A percentile compares a stretch with the other conserved stretches of the same genome.
These are phyloP conservation scores for Pseudopodoces humilis DNA, from an alignment of 2,113 vertebrate species.

Conservation along the genomic window DNA sequence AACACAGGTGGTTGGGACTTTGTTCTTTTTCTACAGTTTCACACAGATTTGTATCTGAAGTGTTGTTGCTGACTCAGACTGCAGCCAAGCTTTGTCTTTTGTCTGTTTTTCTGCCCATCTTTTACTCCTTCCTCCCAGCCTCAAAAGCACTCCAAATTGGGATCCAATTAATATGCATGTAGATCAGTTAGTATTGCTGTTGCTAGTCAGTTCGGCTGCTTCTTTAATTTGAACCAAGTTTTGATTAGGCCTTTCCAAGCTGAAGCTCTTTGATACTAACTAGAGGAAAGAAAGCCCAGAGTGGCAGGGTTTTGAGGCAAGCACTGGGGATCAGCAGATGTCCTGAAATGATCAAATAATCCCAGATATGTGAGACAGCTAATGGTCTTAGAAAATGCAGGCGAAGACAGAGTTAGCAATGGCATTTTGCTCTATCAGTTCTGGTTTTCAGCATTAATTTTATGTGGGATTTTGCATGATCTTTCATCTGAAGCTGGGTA, in stretches of 20 bases:
- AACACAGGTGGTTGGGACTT: neutral
- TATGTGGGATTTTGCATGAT: neutral
- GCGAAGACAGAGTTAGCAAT: neutral
- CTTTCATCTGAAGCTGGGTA: neutral
- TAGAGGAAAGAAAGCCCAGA: neutral
- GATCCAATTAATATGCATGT: neutral
- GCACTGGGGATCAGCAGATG: neutral
- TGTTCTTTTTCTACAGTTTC: neutral
- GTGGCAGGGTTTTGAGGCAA: neutral
- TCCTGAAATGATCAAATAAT: neutral
- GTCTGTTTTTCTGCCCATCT: neutral
- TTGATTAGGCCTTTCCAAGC: neutral
- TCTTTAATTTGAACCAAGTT: neutral
- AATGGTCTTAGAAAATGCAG: neutral
- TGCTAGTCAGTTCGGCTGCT: neutral
- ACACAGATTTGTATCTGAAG: neutral
- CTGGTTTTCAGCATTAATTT: neutral
- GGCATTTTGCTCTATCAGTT: neutral
- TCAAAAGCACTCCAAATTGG: neutral
- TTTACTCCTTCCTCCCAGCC: neutral
- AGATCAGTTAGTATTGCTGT: neutral
- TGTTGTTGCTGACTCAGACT: neutral
- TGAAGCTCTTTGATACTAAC: neutral
- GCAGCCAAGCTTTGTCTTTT: neutral
- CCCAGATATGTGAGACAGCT: neutral